A percentile compares a stretch with the other conserved stretches of the same genome.
phyloP scores from a whole-genome alignment of 2,888 invertebrate species.

The Bursaphelenchus okinawaensis region DNA sequence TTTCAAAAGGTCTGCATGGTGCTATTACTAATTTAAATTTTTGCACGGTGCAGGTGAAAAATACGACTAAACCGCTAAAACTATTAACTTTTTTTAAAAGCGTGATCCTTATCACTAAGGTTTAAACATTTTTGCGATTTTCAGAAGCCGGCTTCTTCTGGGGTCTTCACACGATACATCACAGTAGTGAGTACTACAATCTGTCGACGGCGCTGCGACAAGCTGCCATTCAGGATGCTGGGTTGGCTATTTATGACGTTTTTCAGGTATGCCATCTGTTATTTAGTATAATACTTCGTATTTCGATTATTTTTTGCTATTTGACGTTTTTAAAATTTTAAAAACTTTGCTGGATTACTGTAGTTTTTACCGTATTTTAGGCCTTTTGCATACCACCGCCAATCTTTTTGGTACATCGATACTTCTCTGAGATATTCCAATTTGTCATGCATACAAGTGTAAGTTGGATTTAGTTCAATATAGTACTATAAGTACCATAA shows the following conservation, averaged over 20 bases:
- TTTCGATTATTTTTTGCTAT: not conserved
- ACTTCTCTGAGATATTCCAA: constrained; percentile 83
- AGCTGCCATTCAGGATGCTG: constrained; percentile 74
- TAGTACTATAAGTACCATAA: too few species aligned
- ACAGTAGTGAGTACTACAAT: constrained; percentile 83
- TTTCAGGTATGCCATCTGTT: constrained; percentile 26
- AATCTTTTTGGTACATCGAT: constrained; percentile 73
- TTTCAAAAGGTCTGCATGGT: too few species aligned
- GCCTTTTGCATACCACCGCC: constrained; percentile 68
- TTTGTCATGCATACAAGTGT: constrained; percentile 88
- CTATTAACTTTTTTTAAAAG: too few species aligned
- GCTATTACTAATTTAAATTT: not conserved
- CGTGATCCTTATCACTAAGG: too few species aligned
- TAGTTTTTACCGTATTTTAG: constrained; percentile 20
- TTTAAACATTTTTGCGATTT: not conserved
- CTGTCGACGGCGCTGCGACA: constrained; percentile 77
- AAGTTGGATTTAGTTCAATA: too few species aligned
- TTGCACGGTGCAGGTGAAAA: constrained; percentile 1
- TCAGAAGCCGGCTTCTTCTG: constrained; percentile 77
- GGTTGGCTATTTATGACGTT: constrained; percentile 51
- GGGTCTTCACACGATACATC: constrained; percentile 85
- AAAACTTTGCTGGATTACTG: too few species aligned
- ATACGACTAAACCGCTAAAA: too few species aligned
- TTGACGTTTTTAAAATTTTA: constrained; percentile 2
- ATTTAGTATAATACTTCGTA: constrained; percentile 11